Evolutionary conservation across 1,140 invertebrate species (phyloP), one percentile per base, ranked within the genome.

Genomic region (Portunus trituberculatus): DNA sequence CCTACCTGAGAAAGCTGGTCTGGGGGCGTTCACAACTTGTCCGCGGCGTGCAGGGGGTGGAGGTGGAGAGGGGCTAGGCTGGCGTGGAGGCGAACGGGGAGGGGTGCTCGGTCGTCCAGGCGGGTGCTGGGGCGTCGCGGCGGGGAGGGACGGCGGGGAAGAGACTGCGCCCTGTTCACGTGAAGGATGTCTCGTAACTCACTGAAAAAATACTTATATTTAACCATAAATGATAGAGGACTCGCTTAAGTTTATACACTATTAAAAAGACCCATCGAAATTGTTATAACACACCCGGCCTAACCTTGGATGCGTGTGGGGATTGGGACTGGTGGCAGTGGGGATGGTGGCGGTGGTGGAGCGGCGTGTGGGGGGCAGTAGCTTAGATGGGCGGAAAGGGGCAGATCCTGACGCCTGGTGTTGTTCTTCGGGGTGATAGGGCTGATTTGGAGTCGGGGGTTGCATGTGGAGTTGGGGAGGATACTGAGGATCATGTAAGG

Each of bases 381-480:
- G 82, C 28, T 95, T 95, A 28, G 94, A 95, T 6, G 94, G 94
- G 12, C 91, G 91, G 91, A 95, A 95, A 0, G n/a, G 59, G 6
- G 93, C 88, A 2, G 88, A 45, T 48, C 91, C 59, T 14, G 16
- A 20, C 12, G 8, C 39, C 4, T 32, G 32, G 4, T 83, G 59
- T 4, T 25, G 87, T 31, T 76, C 4, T 90, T 32, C 25, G 31
- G 76, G 84, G 25, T 28, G 28, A 25, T 89, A 0, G 4, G 92
- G 12, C 46, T 67, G 91, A 0, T 76, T 32, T 0, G 32, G 91
- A 16, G n/a, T 8, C 0, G 31, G 91, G 10, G 91, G 76, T 20
- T n/a, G 67, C 39, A 7, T 31, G 32, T 31, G 76, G 10, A 8
- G 28, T 25, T 83, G 91, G n/a, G 29, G 88, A 29, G n/a, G 88